Evolutionary conservation across 64 coral and sea anemone genomes (phyloP).

Genomic region (Astreopora myriophthalma): DNA sequence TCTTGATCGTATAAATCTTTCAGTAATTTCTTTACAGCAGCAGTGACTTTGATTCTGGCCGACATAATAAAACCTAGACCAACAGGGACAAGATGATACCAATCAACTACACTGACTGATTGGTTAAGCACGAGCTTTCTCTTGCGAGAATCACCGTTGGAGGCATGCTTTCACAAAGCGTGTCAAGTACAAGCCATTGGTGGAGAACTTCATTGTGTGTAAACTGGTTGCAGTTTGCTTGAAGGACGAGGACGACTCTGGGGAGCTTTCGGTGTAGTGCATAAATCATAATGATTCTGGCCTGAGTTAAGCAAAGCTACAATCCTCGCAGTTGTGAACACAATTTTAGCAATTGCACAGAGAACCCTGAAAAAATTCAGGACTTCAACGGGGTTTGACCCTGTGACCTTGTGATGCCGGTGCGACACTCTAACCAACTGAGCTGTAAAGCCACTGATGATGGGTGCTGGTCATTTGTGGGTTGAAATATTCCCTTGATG

Average conservation of each 20-base stretch:
- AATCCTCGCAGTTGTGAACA: no score
- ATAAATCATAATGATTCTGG: no score
- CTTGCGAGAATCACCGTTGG: constrained; percentile 30
- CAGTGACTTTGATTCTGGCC: neutral
- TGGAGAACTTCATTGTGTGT: constrained; percentile 59
- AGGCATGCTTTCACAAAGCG: constrained; percentile 32
- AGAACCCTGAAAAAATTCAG: no score
- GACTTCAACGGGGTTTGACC: no score
- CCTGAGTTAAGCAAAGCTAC: no score
- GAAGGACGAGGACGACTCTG: constrained; percentile 12
- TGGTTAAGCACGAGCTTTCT: constrained; percentile 53
- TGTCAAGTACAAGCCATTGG: constrained; percentile 27
- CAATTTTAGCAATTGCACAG: no score
- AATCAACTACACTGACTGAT: neutral
- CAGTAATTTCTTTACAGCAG: constrained; percentile 15
- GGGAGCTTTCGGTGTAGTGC: constrained; percentile 52
- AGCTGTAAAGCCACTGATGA: no score
- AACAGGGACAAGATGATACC: constrained; percentile 14
- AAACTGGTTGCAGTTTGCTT: constrained; percentile 42
- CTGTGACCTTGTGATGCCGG: no score
- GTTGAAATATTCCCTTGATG: no score
- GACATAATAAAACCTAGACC: constrained; percentile 30
- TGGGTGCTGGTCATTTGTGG: no score
- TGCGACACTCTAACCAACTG: no score
- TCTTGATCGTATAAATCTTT: constrained; percentile 51